Evolutionary conservation across 2,888 invertebrate species (phyloP).

Genomic region (Trisateles emortualis): DNA sequence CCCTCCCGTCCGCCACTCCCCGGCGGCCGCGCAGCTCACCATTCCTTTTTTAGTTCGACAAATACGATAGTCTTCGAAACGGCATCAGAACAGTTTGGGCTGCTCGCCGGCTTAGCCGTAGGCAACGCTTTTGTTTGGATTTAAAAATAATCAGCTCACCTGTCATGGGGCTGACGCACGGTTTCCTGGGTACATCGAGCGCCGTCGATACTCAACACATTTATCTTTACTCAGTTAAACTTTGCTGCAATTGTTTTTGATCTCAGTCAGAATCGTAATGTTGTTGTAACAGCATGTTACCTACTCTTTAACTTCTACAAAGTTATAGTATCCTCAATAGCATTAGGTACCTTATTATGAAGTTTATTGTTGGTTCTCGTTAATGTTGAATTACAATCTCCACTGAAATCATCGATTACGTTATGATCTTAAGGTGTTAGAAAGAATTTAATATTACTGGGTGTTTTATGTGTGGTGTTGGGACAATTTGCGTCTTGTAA

Average conservation of each 20-base stretch:
- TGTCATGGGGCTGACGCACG: slow-evolving; percentile 52
- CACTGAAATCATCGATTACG: background rate
- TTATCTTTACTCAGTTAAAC: slow-evolving; percentile 38
- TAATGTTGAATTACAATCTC: background rate
- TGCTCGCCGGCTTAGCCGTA: slow-evolving; percentile 63
- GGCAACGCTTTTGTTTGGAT: slow-evolving; percentile 57
- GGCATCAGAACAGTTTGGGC: slow-evolving; percentile 69
- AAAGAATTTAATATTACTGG: background rate
- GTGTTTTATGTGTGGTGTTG: background rate
- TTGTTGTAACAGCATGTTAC: background rate
- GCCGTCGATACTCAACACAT: slow-evolving; percentile 44
- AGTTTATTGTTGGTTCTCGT: too few relatives aligned
- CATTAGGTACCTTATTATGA: too few relatives aligned
- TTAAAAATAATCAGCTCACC: slow-evolving; percentile 75
- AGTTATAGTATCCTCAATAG: background rate
- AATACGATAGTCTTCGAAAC: slow-evolving; percentile 69
- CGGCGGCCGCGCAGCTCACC: slow-evolving; percentile 53
- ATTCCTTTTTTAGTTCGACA: slow-evolving; percentile 85
- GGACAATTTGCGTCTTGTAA: background rate
- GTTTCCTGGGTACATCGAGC: slow-evolving; percentile 56
- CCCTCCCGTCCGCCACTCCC: slow-evolving; percentile 52
- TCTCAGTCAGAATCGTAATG: slow-evolving; percentile 7
- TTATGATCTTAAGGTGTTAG: background rate
- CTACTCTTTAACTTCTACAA: background rate
- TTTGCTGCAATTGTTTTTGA: slow-evolving; percentile 15